phyloP scores from a whole-genome alignment of 2,888 invertebrate genomes.

The Andrena fulva region DNA sequence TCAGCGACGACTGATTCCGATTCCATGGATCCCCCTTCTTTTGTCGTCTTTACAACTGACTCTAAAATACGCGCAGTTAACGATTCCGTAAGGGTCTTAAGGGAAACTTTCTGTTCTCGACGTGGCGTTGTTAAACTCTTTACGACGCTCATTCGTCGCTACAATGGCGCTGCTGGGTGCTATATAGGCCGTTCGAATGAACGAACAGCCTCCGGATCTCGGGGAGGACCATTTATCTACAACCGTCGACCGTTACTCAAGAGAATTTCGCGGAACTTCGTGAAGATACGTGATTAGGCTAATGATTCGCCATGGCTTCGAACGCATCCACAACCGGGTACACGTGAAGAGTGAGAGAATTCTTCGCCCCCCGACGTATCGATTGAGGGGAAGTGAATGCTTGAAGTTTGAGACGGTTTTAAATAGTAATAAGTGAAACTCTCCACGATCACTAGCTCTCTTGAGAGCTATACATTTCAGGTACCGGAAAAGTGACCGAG shows the following conservation, averaged over 20 bases:
- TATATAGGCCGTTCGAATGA: slow-evolving; percentile 71
- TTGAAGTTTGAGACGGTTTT: slow-evolving; percentile 5
- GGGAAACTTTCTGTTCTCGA: slow-evolving; percentile 78
- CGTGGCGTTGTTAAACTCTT: slow-evolving; percentile 81
- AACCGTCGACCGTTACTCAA: slow-evolving; percentile 65
- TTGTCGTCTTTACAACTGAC: slow-evolving; percentile 74
- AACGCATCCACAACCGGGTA: slow-evolving; percentile 12
- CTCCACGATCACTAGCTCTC: not conserved
- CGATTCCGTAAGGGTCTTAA: slow-evolving; percentile 80
- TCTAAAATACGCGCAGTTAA: slow-evolving; percentile 81
- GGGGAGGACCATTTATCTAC: slow-evolving; percentile 68
- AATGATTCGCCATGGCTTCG: slow-evolving; percentile 53
- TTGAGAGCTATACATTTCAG: not conserved
- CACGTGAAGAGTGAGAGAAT: slow-evolving; percentile 38
- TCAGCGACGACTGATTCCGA: slow-evolving; percentile 67
- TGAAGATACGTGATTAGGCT: slow-evolving; percentile 66
- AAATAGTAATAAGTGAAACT: not conserved
- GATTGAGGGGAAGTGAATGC: not conserved
- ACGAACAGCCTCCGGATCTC: slow-evolving; percentile 65
- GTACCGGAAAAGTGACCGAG: not conserved
- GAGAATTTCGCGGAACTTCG: slow-evolving; percentile 61
- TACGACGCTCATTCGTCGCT: slow-evolving; percentile 82
- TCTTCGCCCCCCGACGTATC: slow-evolving; percentile 38
- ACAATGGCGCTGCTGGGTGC: slow-evolving; percentile 68
- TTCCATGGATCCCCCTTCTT: slow-evolving; percentile 62